Base-by-base conservation (phyloP, 2,888 invertebrate genomes). In the Seira musarum region DNA sequence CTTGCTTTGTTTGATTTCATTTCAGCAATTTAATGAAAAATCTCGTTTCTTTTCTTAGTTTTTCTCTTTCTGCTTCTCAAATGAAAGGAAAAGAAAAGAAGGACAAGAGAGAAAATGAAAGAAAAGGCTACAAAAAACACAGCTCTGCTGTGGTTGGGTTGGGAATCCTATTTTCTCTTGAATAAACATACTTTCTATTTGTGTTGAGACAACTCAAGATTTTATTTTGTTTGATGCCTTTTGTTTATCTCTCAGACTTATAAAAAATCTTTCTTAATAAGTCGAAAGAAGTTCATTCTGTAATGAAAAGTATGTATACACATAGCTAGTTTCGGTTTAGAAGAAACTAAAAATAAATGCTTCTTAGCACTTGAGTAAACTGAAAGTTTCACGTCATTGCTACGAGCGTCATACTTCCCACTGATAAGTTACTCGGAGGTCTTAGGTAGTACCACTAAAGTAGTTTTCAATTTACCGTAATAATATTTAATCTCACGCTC, bases 1-100 rank as follows among this genome's bases (percentile, higher is more conserved):
- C n/a, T n/a, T n/a, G n/a, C n/a, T 19, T 61, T 61, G 40, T 70
- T 53, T 61, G 61, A 61, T 70, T 70, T 70, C 40, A 70, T 60
- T 70, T 2, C 19, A 70, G 61, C 10, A 70, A 21, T 70, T 70
- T 61, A 70, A 70, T 70, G 70, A 70, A 70, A 70, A 70, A 70
- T 61, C 70, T 57, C 61, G 13, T 13, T 60, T 19, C 21, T 21
- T 40, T 60, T 57, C 21, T 57, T 57, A 17, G 21, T n/a, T 25
- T 15, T 15, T 46, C 49, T 6, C 15, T 10, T 15, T 63, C 21
- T 63, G 15, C 63, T 63, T 22, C 63, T 40, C 6, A 40, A 13
- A 13, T 40, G 40, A 40, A 8, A 40, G 40, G 13, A 8, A 40
- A 13, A 40, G 5, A 13, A 40, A 40, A 40, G 6, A 5, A 40